phyloP scores from a whole-genome alignment of 2,797 vertebrate genomes.

The Chromis chromis region DNA sequence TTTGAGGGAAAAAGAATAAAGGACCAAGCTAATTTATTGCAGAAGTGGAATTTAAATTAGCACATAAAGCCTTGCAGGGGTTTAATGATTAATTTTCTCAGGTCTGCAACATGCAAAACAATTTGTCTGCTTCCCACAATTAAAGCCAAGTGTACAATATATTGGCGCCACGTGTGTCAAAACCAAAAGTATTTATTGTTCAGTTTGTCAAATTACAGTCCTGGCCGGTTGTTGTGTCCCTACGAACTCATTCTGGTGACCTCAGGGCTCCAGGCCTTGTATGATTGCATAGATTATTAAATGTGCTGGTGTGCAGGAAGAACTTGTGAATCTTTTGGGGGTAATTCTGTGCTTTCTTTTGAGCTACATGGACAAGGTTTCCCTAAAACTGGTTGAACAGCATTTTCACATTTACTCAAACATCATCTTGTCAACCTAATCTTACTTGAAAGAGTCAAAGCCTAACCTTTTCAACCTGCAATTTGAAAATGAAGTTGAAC shows the following conservation, averaged over 20 bases:
- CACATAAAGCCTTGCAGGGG: conserved; percentile 69
- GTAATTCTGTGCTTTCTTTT: neutral
- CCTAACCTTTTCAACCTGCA: conserved; percentile 57
- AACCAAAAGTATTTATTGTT: conserved; percentile 25
- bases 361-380: neutral
- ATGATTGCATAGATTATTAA: conserved; percentile 34
- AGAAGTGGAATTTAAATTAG: conserved; percentile 70
- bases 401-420: conserved; percentile 36
- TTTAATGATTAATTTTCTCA: conserved; percentile 75
- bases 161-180: conserved; percentile 39
- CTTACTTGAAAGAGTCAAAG: conserved; percentile 56
- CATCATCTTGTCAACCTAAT: conserved; percentile 36
- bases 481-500: conserved; percentile 74
- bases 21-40: conserved; percentile 63
- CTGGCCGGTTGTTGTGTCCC: conserved; percentile 52
- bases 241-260: conserved; percentile 48
- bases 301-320: conserved; percentile 28
- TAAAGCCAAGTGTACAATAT: conserved; percentile 46
- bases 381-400: conserved; percentile 30
- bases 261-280: conserved; percentile 30
- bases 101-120: conserved; percentile 55
- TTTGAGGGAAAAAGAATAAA: conserved; percentile 66
- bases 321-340: conserved; percentile 28
- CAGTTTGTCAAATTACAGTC: too few relatives aligned
- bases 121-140: conserved; percentile 49